Percentiles rank a stretch among this genome's conserved stretches.
phyloP scores from a whole-genome alignment of 2,888 invertebrate genomes.

The Drosophila mulleri region DNA sequence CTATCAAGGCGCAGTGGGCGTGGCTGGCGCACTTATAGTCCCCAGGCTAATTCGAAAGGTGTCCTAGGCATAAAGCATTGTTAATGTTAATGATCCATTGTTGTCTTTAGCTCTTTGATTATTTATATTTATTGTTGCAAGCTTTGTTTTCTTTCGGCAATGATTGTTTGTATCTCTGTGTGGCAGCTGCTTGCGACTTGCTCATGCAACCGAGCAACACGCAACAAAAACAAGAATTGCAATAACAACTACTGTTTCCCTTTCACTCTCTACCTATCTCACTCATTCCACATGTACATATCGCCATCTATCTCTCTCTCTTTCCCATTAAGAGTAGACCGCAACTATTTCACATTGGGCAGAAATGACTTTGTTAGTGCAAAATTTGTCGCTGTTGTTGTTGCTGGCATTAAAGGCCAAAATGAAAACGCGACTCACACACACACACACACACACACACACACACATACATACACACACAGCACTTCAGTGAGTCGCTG shows the following conservation, averaged over 20 bases:
- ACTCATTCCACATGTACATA: not conserved
- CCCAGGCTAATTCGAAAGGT: constrained; percentile 61
- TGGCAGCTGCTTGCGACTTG: constrained; percentile 35
- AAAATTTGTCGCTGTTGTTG: constrained; percentile 41
- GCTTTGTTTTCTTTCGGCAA: constrained; percentile 32
- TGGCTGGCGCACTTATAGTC: constrained; percentile 52
- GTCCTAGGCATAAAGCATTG: constrained; percentile 53
- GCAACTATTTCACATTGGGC: constrained; percentile 69
- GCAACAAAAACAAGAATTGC: not conserved
- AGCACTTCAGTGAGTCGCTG: constrained; percentile 48
- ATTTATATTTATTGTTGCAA: constrained; percentile 39
- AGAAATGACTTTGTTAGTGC: constrained; percentile 71
- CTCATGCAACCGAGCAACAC: constrained; percentile 42
- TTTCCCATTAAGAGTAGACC: constrained; percentile 11
- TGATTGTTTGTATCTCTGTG: constrained; percentile 50
- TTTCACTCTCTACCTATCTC: not conserved
- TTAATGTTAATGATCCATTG: constrained; percentile 59
- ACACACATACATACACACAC: constrained; percentile 15
- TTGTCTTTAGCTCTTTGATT: constrained; percentile 24
- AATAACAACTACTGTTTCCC: constrained; percentile 4
- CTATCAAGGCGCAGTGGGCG: constrained; percentile 21
- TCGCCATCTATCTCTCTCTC: not conserved
- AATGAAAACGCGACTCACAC: constrained; percentile 70
- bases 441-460: constrained; percentile 27
- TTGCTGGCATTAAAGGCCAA: constrained; percentile 62